These are phyloP conservation scores for Sylvia atricapilla DNA, from an alignment of 2,113 vertebrate genomes.

Conservation along the genomic window DNA sequence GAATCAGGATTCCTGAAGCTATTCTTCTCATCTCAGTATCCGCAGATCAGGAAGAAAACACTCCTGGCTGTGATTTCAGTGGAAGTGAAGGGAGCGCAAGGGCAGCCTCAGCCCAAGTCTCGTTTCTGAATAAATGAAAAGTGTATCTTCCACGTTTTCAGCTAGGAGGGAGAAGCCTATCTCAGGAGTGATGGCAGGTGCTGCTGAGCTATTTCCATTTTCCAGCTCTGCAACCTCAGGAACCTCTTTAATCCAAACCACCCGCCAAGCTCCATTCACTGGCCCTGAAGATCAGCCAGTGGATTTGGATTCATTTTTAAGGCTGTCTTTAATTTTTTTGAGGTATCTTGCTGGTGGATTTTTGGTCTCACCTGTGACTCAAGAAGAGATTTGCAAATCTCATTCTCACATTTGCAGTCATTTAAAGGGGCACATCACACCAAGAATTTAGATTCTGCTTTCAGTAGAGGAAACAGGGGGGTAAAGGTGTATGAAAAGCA, in stretches of 20 bases:
- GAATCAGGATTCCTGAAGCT: not conserved
- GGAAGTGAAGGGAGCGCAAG: not conserved
- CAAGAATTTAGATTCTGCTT: not conserved
- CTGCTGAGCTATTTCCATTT: slow-evolving; percentile 75
- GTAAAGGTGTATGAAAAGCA: slow-evolving; percentile 4
- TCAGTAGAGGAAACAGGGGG: not conserved
- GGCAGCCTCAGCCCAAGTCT: not conserved
- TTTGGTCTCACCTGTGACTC: slow-evolving; percentile 14
- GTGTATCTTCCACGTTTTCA: not conserved
- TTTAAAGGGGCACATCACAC: not conserved
- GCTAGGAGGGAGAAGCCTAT: slow-evolving; percentile 18
- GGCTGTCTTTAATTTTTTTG: slow-evolving; percentile 52
- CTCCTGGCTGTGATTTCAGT: not conserved
- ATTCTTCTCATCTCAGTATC: not conserved
- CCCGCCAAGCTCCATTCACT: slow-evolving; percentile 51
- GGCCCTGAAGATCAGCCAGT: slow-evolving; percentile 45
- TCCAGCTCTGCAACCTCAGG: slow-evolving; percentile 69
- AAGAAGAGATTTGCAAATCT: slow-evolving; percentile 28
- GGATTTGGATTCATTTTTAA: slow-evolving; percentile 69
- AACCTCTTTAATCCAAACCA: slow-evolving; percentile 63
- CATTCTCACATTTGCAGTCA: not conserved
- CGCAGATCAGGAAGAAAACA: not conserved
- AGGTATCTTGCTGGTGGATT: not conserved
- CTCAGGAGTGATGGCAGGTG: slow-evolving; percentile 74
- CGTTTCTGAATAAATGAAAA: slow-evolving; percentile 40